phyloP scores from a whole-genome alignment of 2,888 invertebrate genomes.

The Caenorhabditis angaria region DNA sequence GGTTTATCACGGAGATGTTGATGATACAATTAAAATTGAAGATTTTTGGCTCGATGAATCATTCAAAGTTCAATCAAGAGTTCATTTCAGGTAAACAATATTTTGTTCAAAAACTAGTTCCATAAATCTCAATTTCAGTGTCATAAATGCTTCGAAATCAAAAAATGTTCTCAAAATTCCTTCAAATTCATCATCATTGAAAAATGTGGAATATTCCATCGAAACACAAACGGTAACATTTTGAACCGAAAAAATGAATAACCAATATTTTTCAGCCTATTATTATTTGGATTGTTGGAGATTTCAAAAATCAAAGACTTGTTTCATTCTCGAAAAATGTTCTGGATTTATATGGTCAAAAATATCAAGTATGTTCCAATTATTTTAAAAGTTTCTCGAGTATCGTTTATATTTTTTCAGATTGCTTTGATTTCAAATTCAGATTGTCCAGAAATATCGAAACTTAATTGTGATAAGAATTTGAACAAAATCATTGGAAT shows the following conservation, averaged over 20 bases:
- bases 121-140: not conserved
- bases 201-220: not conserved
- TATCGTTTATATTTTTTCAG: too few species aligned
- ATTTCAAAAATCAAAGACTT: not conserved
- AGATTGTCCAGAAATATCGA: not conserved
- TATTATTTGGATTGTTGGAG: not conserved
- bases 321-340: not conserved
- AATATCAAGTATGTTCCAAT: not conserved
- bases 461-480: not conserved
- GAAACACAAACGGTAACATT: not conserved
- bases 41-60: not conserved
- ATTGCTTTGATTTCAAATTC: not conserved
- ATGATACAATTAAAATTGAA: not conserved
- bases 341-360: not conserved
- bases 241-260: not conserved
- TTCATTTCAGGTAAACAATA: not conserved
- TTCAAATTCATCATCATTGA: not conserved
- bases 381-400: not conserved
- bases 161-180: not conserved
- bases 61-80: not conserved
- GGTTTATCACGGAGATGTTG: not conserved
- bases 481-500: constrained; percentile 76
- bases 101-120: not conserved
- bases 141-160: not conserved
- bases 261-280: not conserved